These are phyloP conservation scores for Hylaeus anthracinus DNA, from an alignment of 1,140 invertebrate species.

Conservation along the genomic window DNA sequence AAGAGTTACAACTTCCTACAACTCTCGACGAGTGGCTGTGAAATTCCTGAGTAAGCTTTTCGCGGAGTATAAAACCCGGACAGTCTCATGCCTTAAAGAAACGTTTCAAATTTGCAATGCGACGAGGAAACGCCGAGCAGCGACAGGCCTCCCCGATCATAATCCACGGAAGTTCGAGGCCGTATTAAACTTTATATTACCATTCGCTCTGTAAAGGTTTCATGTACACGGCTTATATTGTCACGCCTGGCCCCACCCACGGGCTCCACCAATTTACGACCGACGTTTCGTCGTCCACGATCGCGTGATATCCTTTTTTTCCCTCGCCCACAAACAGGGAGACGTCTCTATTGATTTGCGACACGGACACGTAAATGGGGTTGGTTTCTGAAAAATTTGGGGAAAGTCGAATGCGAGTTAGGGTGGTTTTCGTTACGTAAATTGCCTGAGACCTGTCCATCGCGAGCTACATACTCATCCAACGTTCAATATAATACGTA, in stretches of 20 bases:
- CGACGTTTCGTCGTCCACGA: conserved; percentile 35
- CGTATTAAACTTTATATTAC: conserved; percentile 59
- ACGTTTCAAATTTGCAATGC: conserved; percentile 57
- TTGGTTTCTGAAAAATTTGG: not conserved
- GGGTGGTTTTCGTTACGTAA: no score
- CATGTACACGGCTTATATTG: conserved; percentile 46
- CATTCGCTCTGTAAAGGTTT: conserved; percentile 29
- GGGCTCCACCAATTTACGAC: conserved; percentile 44
- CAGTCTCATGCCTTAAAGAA: conserved; percentile 42
- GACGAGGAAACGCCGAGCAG: not conserved
- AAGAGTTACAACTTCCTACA: conserved; percentile 12
- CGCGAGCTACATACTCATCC: no score
- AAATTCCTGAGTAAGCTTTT: conserved; percentile 42
- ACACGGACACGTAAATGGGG: not conserved
- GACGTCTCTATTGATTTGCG: not conserved
- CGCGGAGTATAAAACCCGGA: conserved; percentile 35
- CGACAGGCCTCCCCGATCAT: conserved; percentile 47
- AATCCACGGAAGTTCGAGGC: conserved; percentile 52
- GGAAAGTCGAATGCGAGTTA: no score
- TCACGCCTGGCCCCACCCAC: conserved; percentile 20
- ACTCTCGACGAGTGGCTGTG: conserved; percentile 22
- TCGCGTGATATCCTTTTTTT: conserved; percentile 7
- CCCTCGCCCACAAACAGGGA: not conserved
- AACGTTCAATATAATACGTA: no score
- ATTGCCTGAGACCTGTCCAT: no score